A percentile compares a stretch with the other conserved stretches of the same genome.
Conservation (phyloP, 2,797 vertebrate species). For the Chaenodraco wilsoni region DNA sequence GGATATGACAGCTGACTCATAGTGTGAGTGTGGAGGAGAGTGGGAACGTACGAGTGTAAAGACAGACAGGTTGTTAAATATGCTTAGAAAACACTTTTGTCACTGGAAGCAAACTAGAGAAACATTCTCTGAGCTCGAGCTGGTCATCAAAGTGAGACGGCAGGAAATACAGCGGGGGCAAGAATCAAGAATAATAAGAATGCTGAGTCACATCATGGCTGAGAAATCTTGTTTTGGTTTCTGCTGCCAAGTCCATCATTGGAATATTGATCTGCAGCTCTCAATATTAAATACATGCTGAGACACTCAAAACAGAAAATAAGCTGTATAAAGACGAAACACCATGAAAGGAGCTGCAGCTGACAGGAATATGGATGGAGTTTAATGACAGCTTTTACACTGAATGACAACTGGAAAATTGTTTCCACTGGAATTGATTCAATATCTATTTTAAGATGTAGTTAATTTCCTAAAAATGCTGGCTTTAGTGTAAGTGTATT, state of each 20-base stretch:
- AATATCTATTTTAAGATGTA: not conserved
- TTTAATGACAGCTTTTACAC: constrained; percentile 1
- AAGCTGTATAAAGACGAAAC: constrained; percentile 7
- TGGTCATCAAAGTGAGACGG: not conserved
- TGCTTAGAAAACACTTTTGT: constrained; percentile 36
- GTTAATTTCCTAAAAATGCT: not conserved
- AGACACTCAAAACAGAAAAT: constrained; percentile 27
- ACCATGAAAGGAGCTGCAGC: constrained; percentile 5
- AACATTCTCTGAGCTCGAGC: no score
- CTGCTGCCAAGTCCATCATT: constrained; percentile 5
- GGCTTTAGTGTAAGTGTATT: not conserved
- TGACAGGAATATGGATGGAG: not conserved
- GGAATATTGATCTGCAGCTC: constrained; percentile 32
- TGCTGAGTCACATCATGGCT: constrained; percentile 19
- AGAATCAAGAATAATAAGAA: constrained; percentile 35
- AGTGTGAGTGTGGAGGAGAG: constrained; percentile 13
- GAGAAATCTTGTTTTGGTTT: constrained; percentile 35
- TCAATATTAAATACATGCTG: constrained; percentile 37
- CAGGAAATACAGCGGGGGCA: constrained; percentile 3
- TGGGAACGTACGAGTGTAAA: constrained; percentile 9
- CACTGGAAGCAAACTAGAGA: constrained; percentile 4
- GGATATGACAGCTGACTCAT: constrained; percentile 32
- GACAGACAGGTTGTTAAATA: constrained; percentile 22
- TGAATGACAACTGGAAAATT: not conserved
- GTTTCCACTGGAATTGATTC: constrained; percentile 1